Evolutionary conservation across 2,888 invertebrate species (phyloP), one percentile per base, ranked within the genome.

Genomic region (Aleiodes testaceus): DNA sequence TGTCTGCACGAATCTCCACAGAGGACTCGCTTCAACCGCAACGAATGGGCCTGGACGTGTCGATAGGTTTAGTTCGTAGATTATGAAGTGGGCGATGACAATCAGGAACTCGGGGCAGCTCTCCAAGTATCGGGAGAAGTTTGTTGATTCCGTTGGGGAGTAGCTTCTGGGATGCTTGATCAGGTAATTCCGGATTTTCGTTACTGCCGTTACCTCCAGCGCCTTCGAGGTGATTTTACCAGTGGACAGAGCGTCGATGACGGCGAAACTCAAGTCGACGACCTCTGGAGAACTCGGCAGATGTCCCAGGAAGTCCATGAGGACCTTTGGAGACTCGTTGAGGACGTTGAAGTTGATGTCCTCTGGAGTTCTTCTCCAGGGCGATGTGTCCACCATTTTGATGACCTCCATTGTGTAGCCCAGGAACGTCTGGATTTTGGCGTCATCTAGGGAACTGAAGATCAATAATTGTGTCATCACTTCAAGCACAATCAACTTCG

Each of bases 401-500:
- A 83, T 70, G 53, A 84, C 79, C 75, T 85, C 84, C 18, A 77
- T 76, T 11, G 74, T 67, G 69, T 80, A 79, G 18, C 68, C 65
- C 16, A 82, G 74, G 7, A 84, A 70, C 70, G 64, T 70, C 79
- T 75, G 12, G 73, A 73, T 64, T 79, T 75, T 81, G 82, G 77
- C 75, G 42, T 78, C 73, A 30, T 72, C 69, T 12, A 79, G 49
- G n/a, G 75, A 70, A 65, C 53, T 74, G 50, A 72, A 77, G 55
- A 82, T 70, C 14, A 83, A 74, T 63, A 85, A 75, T 70, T 84
- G 75, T 26, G 76, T 69, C 11, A 79, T 76, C 11, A 85, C 67
- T 72, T 80, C 71, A 3, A 87, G 69, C n/a, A 81, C 81, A 36
- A 76, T 63, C 66, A 85, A 76, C 70, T 85, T 85, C 1, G 82